Evolutionary conservation across 2,888 invertebrate species (phyloP), one percentile per base, ranked within the genome.

Genomic region (Cantharis rustica): DNA sequence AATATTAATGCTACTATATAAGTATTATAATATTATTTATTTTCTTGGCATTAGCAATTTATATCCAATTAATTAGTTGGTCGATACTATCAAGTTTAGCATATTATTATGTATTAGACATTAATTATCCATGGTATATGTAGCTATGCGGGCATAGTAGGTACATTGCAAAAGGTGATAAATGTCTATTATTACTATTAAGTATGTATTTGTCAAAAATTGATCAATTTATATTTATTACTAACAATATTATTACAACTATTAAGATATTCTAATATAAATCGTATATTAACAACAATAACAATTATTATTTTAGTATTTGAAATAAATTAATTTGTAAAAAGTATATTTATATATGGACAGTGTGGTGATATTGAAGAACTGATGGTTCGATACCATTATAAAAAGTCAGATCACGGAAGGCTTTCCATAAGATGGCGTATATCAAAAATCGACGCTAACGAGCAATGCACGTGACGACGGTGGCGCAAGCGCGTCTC

Each of bases 381-480:
- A 71, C 68, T 62, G 71, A 72, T 69, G 77, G 76, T 76, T 78
- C 78, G 76, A 78, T 78, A 78, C 72, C 73, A 76, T 78, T 78
- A 79, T 75, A 79, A 79, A 75, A 63, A 79, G 79, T 79, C 79
- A 73, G 76, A 72, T 76, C 79, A 75, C 80, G 80, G 75, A 79
- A 80, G 79, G 74, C 79, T 79, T 75, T 82, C 81, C 85, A 87
- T 88, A 88, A 88, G 88, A 88, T 88, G 88, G 88, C 88, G 88
- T 88, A 88, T 85, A 88, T 88, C 88, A 88, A 88, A 88, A 88
- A 88, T 88, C 88, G 88, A 88, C 88, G 85, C 85, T 85, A 86
- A 86, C 86, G 86, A 87, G 86, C 83, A 83, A 83, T 83, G 85
- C 86, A 86, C 86, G 87, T 87, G 86, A 82, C 80, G 80, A 82